Evolutionary conservation across 2,888 invertebrate genomes (phyloP), one percentile per base, ranked within the genome.

Genomic region (Pseudococcus jackbeardsleyi): DNA sequence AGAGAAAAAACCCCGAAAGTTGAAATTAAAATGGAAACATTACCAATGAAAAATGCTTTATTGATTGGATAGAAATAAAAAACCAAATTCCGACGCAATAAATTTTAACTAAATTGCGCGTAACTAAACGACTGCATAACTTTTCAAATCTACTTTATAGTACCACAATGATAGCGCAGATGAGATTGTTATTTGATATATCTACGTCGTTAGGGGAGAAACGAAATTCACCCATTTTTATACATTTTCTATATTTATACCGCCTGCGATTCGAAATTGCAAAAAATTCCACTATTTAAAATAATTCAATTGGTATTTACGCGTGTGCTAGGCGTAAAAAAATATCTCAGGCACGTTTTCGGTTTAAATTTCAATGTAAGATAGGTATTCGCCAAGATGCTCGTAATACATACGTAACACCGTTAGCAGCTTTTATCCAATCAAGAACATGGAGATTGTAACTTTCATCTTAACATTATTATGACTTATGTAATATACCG

Each of bases 401-500:
- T 8, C 22, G 22, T 22, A 19, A n/a, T 9, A 4, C 15, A 7
- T 22, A 22, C 19, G 64, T 64, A 50, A 64, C 64, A 64, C 50
- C 64, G 19, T 22, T 64, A 64, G 9, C 64, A 22, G 19, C 64
- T 64, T 64, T 64, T 64, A 64, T 64, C 64, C 64, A 64, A 64
- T 64, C 64, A 64, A 84, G 84, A 84, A 84, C 48, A 50, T 50
- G 12, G 22, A 84, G 84, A 84, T 84, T 50, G 50, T 84, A 84
- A 84, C 84, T 84, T 84, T 84, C 48, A 22, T 84, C 84, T 50
- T 84, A 84, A 84, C 26, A 84, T 84, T 50, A 84, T 84, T 84
- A 84, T 84, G 84, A 84, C 84, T 84, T 50, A 50, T 48, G 84
- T 84, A 84, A 84, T 84, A 84, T 84, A 84, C 84, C 84, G 84